Base-by-base conservation (phyloP, 2,113 vertebrate genomes). In the Lagopus leucura region DNA sequence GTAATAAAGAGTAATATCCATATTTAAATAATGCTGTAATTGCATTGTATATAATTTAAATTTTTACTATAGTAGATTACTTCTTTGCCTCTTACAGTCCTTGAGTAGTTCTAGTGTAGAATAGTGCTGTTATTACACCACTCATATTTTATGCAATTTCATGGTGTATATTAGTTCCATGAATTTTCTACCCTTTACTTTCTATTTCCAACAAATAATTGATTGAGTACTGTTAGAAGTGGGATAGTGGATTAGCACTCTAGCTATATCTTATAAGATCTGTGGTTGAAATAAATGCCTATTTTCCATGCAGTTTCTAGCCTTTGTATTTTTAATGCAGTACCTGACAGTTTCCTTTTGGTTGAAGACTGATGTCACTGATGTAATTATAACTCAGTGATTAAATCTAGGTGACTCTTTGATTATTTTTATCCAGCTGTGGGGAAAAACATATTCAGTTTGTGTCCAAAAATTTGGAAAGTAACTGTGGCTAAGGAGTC, bases 1-100 rank as follows among this genome's bases (percentile, higher is more conserved):
- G 25, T 80, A 96, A 92, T 89, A 92, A 86, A 86, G 57, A 86
- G 3, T 38, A 85, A 94, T 61, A 80, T 75, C 34, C 55, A 30
- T 48, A 7, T 40, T 88, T 88, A 86, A 95, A 82, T 36, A 82
- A 28, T 58, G 10, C 15, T 79, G 45, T 83, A 66, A 74, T 65
- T 82, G 10, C 5, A 42, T 28, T 73, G 42, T 21, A 2, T 18
- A 38, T 87, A 64, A 86, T 55, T 74, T 5, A 60, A 28, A 20
- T 90, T 91, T 69, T 75, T 54, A 27, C 8, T 40, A 8, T 80
- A 86, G 18, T 11, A 85, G 83, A 70, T 81, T 45, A 52, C 11
- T 64, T 61, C 27, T 86, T 92, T 86, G 20, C 2, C 25, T 22
- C 10, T 76, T 85, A 57, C 87, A 83, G 36, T 65, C 8, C 32